Percentiles rank a stretch among this genome's conserved stretches.
phyloP scores from a whole-genome alignment of 2,888 invertebrate genomes.

The Drosophila koepferae region DNA sequence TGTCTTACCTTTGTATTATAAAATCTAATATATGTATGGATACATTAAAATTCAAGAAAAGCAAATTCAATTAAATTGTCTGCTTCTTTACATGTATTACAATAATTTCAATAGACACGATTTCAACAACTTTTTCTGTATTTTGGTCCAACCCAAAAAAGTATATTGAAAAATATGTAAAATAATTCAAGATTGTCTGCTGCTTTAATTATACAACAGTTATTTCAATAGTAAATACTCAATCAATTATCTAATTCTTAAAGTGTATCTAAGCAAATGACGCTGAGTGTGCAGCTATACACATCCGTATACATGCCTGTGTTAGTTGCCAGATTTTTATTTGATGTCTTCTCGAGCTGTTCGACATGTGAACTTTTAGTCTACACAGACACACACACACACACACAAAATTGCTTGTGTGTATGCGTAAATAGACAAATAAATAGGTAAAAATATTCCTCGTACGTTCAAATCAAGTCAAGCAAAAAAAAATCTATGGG shows the following conservation, averaged over 20 bases:
- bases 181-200: too few species aligned
- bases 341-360: conserved; percentile 52
- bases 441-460: conserved; percentile 24
- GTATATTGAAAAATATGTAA: too few species aligned
- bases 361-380: conserved; percentile 42
- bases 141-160: too few species aligned
- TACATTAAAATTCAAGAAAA: neutral
- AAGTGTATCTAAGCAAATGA: conserved; percentile 6
- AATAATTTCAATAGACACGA: neutral
- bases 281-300: conserved; percentile 13
- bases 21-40: neutral
- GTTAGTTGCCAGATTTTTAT: conserved; percentile 55
- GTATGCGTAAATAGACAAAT: conserved; percentile 10
- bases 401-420: neutral
- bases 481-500: conserved; percentile 18
- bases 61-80: neutral
- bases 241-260: neutral
- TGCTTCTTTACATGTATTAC: neutral
- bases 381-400: conserved; percentile 5
- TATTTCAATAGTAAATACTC: neutral
- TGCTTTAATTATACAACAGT: neutral
- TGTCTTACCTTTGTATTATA: neutral
- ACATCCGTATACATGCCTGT: conserved; percentile 1
- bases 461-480: conserved; percentile 34
- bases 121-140: too few species aligned